Base-by-base conservation (phyloP, 1,140 invertebrate genomes). In the Bombus turneri region DNA sequence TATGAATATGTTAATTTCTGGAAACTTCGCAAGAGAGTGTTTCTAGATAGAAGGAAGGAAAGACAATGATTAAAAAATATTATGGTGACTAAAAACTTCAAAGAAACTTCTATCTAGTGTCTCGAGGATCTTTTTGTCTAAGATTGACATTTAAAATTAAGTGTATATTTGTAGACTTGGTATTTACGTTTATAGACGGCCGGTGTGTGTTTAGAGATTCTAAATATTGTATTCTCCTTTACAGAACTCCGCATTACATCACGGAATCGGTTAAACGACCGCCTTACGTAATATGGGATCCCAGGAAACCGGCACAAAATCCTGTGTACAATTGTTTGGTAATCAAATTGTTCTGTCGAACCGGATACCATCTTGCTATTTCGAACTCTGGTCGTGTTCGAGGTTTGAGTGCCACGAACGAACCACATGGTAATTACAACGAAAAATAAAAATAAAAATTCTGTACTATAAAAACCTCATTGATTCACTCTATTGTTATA, bases 321-420 rank as follows among this genome's bases (percentile, higher is more conserved):
- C 92, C 93, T 22, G 80, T 91, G 34, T 92, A 92, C 84, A 84
- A 91, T 75, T 91, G 90, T 31, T 81, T 90, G 22, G 93, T 94
- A 88, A 96, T 96, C 93, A 95, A 96, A 90, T 91, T 97, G 6
- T 96, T 95, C 88, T 96, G 95, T 85, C 93, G 95, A 82, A 96
- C 96, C 3, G 96, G 96, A 6, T 96, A 95, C 88, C 95, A 96
- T 88, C 90, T 97, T 18, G 96, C 94, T 10, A 93, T 97, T 18
- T 95, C 95, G 83, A 92, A 95, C 5, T 94, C 96, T 84, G 96
- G 96, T 81, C 94, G 93, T 87, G 95, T 97, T 2, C 88, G 92
- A 57, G 96, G 96, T 31, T 95, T 96, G 12, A 91, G 92, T 66
- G 95, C 95, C 79, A 94, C 95, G 2, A 93, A 92, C 41, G 96